Evolutionary conservation across 2,888 invertebrate genomes (phyloP).

Genomic region (Epicampocera succincta): DNA sequence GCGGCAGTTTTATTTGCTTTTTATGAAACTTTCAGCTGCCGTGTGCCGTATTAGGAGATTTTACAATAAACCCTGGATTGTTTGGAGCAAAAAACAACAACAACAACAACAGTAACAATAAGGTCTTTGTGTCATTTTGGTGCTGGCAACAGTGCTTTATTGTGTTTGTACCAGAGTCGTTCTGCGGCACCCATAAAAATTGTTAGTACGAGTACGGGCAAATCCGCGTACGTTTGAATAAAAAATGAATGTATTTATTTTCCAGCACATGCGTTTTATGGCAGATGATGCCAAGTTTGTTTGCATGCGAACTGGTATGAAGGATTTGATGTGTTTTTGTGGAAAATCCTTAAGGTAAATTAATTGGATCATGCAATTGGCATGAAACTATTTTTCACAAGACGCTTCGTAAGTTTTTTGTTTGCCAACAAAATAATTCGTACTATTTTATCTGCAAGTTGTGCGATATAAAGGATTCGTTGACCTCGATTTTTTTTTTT

Average conservation of each 20-base stretch:
- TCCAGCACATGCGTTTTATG: not conserved
- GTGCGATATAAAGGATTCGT: not conserved
- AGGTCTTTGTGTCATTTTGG: not conserved
- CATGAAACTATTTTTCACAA: not conserved
- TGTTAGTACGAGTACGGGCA: not conserved
- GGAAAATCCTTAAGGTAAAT: not conserved
- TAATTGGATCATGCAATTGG: not conserved
- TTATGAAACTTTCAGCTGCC: not conserved
- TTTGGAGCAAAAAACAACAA: no score
- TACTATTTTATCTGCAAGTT: not conserved
- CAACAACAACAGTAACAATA: not conserved
- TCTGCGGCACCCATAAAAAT: not conserved
- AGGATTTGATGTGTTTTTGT: not conserved
- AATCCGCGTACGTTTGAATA: not conserved
- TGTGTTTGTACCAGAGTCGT: conserved; percentile 1
- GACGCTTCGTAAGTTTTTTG: not conserved
- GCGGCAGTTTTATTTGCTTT: not conserved
- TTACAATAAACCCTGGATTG: conserved; percentile 2
- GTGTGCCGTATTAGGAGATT: conserved; percentile 7
- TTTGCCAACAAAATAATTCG: not conserved
- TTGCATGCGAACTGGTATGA: no score
- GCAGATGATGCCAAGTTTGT: not conserved
- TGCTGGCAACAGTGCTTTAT: conserved; percentile 10
- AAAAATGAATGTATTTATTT: not conserved
- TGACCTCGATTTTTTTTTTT: no score